Conservation (phyloP, 2,888 invertebrate species). For the Machimus atricapillus region DNA sequence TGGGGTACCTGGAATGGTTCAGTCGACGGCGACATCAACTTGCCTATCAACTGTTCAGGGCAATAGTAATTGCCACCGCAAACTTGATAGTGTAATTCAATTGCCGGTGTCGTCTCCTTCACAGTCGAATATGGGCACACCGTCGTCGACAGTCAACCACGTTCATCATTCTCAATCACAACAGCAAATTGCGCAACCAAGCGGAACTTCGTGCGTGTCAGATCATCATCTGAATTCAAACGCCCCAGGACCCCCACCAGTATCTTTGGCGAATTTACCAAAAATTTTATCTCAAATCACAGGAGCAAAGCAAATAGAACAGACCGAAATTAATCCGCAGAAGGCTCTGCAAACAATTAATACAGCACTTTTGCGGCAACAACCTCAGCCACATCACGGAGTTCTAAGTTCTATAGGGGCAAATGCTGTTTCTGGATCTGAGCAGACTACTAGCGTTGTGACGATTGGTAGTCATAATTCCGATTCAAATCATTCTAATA, state of each 20-base stretch:
- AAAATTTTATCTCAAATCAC: slow-evolving; percentile 65
- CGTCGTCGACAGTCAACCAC: slow-evolving; percentile 28
- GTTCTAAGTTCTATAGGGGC: slow-evolving; percentile 29
- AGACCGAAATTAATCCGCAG: slow-evolving; percentile 65
- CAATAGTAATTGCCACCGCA: slow-evolving; percentile 46
- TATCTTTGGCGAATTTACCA: slow-evolving; percentile 62
- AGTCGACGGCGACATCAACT: slow-evolving; percentile 42
- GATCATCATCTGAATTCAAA: slow-evolving; percentile 62
- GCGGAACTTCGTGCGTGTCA: slow-evolving; percentile 49
- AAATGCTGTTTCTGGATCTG: slow-evolving; percentile 33
- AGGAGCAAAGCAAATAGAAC: slow-evolving; percentile 59
- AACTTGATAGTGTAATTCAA: slow-evolving; percentile 44
- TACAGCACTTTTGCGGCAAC: slow-evolving; percentile 57
- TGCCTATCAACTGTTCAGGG: slow-evolving; percentile 37
- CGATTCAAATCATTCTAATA: slow-evolving; percentile 55
- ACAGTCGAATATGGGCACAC: slow-evolving; percentile 18
- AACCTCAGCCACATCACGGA: slow-evolving; percentile 46
- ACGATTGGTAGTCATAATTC: slow-evolving; percentile 41
- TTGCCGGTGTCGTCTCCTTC: slow-evolving; percentile 47
- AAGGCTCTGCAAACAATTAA: slow-evolving; percentile 67
- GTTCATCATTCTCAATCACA: slow-evolving; percentile 44
- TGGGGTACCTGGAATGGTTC: slow-evolving; percentile 22
- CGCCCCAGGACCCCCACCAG: slow-evolving; percentile 60
- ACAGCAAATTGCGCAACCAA: slow-evolving; percentile 46
- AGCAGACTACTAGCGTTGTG: slow-evolving; percentile 37